Evolutionary conservation across 2,888 invertebrate genomes (phyloP).

Genomic region (Stictocephala bisonia): DNA sequence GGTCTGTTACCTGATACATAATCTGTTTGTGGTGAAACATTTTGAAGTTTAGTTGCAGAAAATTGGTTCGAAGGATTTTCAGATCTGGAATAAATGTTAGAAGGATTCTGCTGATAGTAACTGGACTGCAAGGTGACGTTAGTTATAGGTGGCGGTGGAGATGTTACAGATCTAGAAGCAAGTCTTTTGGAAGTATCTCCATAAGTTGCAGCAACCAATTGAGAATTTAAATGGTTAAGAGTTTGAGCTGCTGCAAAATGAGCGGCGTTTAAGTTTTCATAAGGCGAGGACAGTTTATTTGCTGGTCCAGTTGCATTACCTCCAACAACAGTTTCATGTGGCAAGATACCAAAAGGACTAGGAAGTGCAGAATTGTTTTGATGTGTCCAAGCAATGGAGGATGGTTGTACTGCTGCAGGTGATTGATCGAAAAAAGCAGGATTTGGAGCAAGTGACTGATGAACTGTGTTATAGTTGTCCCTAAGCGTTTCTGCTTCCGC

Average conservation of each 20-base stretch:
- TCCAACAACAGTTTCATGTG: slow-evolving; percentile 81
- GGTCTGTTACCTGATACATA: not conserved
- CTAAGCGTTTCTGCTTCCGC: slow-evolving; percentile 71
- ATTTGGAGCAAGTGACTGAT: slow-evolving; percentile 67
- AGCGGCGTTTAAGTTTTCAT: slow-evolving; percentile 64
- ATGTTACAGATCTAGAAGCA: not conserved
- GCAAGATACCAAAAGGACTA: slow-evolving; percentile 81
- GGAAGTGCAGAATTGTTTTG: slow-evolving; percentile 74
- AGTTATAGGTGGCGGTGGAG: slow-evolving; percentile 12
- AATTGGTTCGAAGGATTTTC: slow-evolving; percentile 8
- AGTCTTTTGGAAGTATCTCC: slow-evolving; percentile 36
- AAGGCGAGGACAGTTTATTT: slow-evolving; percentile 72
- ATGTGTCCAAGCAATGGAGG: slow-evolving; percentile 75
- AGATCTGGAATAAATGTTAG: not conserved
- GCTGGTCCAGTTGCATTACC: slow-evolving; percentile 70
- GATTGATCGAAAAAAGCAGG: slow-evolving; percentile 76
- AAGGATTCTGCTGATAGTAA: slow-evolving; percentile 20
- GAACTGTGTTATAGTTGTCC: slow-evolving; percentile 68
- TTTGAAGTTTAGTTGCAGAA: not conserved
- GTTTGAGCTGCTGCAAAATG: slow-evolving; percentile 77
- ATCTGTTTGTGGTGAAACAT: not conserved
- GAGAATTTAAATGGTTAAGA: slow-evolving; percentile 71
- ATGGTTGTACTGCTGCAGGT: slow-evolving; percentile 64
- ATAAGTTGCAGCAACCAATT: slow-evolving; percentile 65
- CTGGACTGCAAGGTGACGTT: slow-evolving; percentile 12